Conservation (phyloP, 2,888 invertebrate genomes). For the Drosophila mayaguana region DNA sequence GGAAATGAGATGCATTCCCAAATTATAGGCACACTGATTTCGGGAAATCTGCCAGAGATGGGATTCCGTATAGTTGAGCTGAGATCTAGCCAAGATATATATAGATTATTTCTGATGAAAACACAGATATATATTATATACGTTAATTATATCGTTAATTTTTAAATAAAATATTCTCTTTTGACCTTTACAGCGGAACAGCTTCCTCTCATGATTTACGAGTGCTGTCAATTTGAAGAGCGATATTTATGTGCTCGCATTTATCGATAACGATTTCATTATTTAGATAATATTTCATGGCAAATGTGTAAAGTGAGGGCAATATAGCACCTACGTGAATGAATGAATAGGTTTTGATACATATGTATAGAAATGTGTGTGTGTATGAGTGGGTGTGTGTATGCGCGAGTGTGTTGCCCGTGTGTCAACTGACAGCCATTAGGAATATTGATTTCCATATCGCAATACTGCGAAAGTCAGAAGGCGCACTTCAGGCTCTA, state of each 20-base stretch:
- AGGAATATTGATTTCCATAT: conserved; percentile 78
- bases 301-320: conserved; percentile 12
- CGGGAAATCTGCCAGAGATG: background rate
- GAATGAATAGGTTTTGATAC: background rate
- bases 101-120: background rate
- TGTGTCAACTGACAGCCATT: conserved; percentile 70
- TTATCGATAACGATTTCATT: conserved; percentile 48
- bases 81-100: background rate
- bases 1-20: conserved; percentile 19
- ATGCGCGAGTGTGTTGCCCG: conserved; percentile 8
- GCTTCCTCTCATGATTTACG: background rate
- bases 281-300: conserved; percentile 45
- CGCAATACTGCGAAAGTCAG: conserved; percentile 61
- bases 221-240: background rate
- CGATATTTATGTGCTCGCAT: conserved; percentile 6
- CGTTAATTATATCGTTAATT: too few species aligned
- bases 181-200: background rate
- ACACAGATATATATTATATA: too few species aligned
- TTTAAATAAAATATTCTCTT: background rate
- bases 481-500: conserved; percentile 13
- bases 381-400: conserved; percentile 14
- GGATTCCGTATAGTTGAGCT: background rate
- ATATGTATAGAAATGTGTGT: background rate
- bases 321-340: conserved; percentile 4
- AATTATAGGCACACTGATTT: background rate